These are phyloP conservation scores for Lordiphosa collinella DNA, from an alignment of 1,140 invertebrate genomes.

Conservation along the genomic window DNA sequence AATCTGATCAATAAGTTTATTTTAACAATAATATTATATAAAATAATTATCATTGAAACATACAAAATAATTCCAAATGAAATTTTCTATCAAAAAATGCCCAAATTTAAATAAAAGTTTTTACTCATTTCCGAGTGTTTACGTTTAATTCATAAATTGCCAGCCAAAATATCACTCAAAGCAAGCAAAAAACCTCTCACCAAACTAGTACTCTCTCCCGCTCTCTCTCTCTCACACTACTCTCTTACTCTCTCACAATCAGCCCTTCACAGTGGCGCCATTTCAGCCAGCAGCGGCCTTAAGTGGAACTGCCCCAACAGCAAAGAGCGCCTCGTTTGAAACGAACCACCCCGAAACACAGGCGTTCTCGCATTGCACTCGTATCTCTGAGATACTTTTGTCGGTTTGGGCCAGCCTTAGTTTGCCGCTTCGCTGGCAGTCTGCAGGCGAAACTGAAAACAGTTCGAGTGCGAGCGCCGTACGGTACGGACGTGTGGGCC, in stretches of 20 bases:
- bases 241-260: slow-evolving; percentile 6
- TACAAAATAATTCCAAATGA: too few species aligned
- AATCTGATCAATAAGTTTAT: too few species aligned
- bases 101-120: slow-evolving; percentile 10
- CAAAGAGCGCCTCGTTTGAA: slow-evolving; percentile 7
- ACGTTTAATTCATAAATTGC: slow-evolving; percentile 30
- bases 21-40: too few species aligned
- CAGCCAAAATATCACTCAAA: slow-evolving; percentile 3
- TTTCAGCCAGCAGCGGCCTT: slow-evolving; percentile 17
- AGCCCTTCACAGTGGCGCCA: slow-evolving; percentile 37
- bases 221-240: slow-evolving; percentile 1
- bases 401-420: slow-evolving; percentile 14
- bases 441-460: slow-evolving; percentile 28
- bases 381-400: slow-evolving; percentile 26
- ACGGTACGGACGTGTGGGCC: slow-evolving; percentile 70
- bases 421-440: slow-evolving; percentile 1
- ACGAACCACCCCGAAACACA: slow-evolving; percentile 6
- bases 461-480: slow-evolving; percentile 73
- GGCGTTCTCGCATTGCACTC: slow-evolving; percentile 12
- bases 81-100: background rate
- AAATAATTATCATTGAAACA: background rate
- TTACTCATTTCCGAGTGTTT: slow-evolving; percentile 29
- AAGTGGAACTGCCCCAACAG: slow-evolving; percentile 32
- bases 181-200: background rate
- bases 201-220: slow-evolving; percentile 4